Evolutionary conservation across 2,113 vertebrate species (phyloP), one percentile per base, ranked within the genome.

Genomic region (Coreoperca whiteheadi): DNA sequence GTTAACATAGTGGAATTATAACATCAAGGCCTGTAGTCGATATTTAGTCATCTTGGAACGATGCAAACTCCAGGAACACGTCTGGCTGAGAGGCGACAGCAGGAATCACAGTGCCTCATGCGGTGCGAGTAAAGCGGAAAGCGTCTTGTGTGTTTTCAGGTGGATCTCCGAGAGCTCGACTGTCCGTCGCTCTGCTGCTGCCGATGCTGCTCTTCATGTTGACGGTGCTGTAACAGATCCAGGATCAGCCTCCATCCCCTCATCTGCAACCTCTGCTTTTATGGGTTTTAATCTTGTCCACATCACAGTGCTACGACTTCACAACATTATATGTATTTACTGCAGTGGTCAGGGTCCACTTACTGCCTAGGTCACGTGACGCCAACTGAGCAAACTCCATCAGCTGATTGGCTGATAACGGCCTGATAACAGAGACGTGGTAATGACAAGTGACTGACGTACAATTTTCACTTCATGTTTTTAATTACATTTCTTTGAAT

Each of bases 151-250:
- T 81, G 39, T 68, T 57, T 84, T 8, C 78, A 95, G 93, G 87
- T 79, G 88, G 74, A 80, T 75, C 69, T 16, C 59, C n/a, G 53
- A 85, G 60, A 68, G 53, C 75, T 21, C 67, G 30, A 1, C 69
- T 77, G 73, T 91, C 93, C 1, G n/a, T 74, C 7, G 23, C 56
- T 39, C 79, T 93, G 84, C 66, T 94, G 78, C 64, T 65, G 69
- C 16, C 76, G 0, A 1, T 2, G 28, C 70, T 88, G 48, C 61
- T 88, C 50, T 1, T 32, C 71, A 32, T 2, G 12, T 21, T 79
- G 60, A 7, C 18, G 0, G 1, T n/a, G 4, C n/a, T 77, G 14
- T 86, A 64, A 77, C 79, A 10, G 59, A 32, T 16, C 79, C 75
- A 69, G 74, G 56, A 71, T 43, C 68, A n/a, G 69, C 16, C 10